Evolutionary conservation across 23 tunicate species (phyloP).

Genomic region (Trididemnum miniatum): DNA sequence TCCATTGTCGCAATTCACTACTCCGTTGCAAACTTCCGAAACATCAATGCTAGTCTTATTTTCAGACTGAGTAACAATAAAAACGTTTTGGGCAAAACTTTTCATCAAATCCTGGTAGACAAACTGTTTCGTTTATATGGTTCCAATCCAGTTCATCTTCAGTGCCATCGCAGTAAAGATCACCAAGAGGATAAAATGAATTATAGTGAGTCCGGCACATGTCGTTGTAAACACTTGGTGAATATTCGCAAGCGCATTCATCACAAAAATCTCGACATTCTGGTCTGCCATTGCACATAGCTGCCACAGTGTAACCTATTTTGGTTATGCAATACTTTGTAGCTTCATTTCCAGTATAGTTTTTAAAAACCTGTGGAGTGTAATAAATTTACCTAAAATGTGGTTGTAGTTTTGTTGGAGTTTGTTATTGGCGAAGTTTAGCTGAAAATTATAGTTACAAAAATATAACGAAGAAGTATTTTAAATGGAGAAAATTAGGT

Average conservation of each 20-base stretch:
- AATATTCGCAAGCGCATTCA: background rate
- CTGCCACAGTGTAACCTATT: background rate
- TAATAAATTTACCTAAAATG: too few species aligned
- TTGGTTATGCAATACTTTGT: background rate
- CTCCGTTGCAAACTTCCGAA: background rate
- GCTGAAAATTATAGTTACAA: too few species aligned
- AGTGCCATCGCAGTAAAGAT: conserved; percentile 6
- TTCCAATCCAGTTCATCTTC: conserved; percentile 2
- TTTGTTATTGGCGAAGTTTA: too few species aligned
- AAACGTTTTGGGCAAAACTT: background rate
- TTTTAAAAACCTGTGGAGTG: too few species aligned
- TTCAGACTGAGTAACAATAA: background rate
- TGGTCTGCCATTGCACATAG: conserved; percentile 20
- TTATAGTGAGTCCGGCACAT: background rate
- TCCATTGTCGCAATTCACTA: background rate
- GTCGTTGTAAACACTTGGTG: background rate
- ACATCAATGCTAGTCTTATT: conserved; percentile 2
- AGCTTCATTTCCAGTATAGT: too few species aligned
- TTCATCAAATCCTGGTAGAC: conserved; percentile 2
- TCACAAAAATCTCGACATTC: conserved; percentile 9
- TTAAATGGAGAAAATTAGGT: background rate
- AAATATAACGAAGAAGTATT: background rate
- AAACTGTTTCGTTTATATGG: background rate
- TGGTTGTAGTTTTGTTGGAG: too few species aligned
- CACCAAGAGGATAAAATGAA: background rate